Conservation (phyloP, 2,113 vertebrate species). For the Gavialis gangeticus region DNA sequence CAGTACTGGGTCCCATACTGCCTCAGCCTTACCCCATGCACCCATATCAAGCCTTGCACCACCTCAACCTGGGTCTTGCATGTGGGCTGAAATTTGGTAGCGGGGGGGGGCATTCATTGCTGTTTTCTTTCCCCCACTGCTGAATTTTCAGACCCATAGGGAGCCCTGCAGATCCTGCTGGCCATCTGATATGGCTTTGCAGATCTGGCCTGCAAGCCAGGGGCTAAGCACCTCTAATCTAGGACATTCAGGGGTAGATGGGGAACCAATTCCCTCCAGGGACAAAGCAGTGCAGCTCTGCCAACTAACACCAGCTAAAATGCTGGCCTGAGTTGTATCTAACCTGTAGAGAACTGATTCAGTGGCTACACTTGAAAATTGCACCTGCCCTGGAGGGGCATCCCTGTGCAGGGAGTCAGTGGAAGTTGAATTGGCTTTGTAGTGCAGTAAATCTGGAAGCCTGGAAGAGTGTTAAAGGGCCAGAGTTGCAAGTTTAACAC, state of each 20-base stretch:
- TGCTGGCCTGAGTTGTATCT: neutral
- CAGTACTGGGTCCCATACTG: too few relatives aligned
- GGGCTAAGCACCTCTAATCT: neutral
- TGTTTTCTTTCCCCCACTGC: too few relatives aligned
- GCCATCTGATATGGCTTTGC: too few relatives aligned
- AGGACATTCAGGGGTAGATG: neutral
- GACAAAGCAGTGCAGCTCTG: slow-evolving; percentile 1
- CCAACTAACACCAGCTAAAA: neutral
- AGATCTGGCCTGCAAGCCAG: too few relatives aligned
- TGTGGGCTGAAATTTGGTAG: too few relatives aligned
- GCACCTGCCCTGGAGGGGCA: neutral
- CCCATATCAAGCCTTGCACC: too few relatives aligned
- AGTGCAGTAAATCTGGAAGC: neutral
- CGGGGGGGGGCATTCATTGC: too few relatives aligned
- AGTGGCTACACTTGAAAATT: neutral
- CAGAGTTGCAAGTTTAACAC: neutral
- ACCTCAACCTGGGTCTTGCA: too few relatives aligned
- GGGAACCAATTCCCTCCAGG: neutral
- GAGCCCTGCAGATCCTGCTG: too few relatives aligned
- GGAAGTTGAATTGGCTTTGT: neutral
- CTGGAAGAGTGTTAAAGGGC: neutral
- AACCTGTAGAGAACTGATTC: neutral
- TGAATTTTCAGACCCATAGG: too few relatives aligned
- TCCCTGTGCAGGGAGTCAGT: neutral
- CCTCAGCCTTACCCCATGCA: too few relatives aligned